Percentiles rank a stretch among this genome's conserved stretches.
Conservation (phyloP, 2,113 vertebrate genomes). For the Benitochromis conjunctus region DNA sequence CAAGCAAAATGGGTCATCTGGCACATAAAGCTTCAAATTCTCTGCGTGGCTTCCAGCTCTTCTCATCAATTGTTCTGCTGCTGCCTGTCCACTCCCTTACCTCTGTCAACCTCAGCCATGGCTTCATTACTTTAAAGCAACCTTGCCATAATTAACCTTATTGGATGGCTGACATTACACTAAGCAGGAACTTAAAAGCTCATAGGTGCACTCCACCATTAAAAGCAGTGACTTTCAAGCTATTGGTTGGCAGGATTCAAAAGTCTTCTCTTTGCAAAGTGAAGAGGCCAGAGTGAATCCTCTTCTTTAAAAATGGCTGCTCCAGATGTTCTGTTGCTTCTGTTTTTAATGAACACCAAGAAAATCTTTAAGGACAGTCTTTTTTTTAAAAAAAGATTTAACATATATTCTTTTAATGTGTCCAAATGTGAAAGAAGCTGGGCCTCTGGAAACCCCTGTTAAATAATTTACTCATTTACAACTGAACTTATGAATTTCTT, state of each 20-base stretch:
- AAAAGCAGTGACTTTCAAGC: not conserved
- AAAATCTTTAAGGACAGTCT: not conserved
- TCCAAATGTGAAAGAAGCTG: not conserved
- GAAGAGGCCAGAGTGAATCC: not conserved
- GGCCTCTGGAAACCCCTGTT: not conserved
- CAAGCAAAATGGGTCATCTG: conserved; percentile 2
- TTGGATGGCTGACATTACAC: not conserved
- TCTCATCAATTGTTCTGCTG: not conserved
- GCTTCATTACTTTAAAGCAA: not conserved
- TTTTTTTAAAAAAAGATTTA: not conserved
- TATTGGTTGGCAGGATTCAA: not conserved
- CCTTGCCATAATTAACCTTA: not conserved
- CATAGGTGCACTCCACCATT: not conserved
- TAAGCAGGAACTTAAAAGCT: not conserved
- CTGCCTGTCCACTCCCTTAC: not conserved
- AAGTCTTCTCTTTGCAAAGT: not conserved
- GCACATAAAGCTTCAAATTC: not conserved
- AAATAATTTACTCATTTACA: not conserved
- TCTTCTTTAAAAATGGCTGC: not conserved
- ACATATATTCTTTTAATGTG: not conserved
- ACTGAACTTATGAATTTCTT: not conserved
- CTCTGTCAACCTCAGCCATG: not conserved
- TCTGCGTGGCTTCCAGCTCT: not conserved
- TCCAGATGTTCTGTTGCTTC: not conserved
- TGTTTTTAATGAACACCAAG: not conserved